Percentiles rank a stretch among this genome's conserved stretches.
phyloP scores from a whole-genome alignment of 2,888 invertebrate species.

The Luperina nickerlii region DNA sequence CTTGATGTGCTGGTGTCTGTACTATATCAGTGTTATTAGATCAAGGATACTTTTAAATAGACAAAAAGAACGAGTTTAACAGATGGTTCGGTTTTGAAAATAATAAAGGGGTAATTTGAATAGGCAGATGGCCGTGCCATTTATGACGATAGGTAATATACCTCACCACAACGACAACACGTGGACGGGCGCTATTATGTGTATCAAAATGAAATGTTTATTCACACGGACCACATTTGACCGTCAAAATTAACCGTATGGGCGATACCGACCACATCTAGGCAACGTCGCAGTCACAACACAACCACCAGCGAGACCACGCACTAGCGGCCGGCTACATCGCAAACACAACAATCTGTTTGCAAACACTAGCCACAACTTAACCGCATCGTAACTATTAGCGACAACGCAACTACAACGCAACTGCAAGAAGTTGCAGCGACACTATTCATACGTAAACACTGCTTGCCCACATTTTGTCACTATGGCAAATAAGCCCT shows the following conservation, averaged over 20 bases:
- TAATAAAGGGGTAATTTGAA: background rate
- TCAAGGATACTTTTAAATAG: background rate
- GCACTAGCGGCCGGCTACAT: background rate
- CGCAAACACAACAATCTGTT: background rate
- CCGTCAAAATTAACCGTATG: background rate
- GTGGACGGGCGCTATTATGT: background rate
- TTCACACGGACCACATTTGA: background rate
- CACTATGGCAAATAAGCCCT: no score
- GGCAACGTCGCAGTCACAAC: background rate
- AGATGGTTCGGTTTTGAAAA: background rate
- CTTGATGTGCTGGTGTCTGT: no score
- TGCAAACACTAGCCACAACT: background rate
- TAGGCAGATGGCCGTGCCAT: background rate
- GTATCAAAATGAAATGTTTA: background rate
- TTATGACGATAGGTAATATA: no score
- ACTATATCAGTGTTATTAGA: background rate
- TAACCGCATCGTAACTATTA: background rate
- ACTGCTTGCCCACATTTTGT: background rate
- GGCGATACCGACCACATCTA: background rate
- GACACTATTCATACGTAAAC: no score
- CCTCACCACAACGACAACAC: background rate
- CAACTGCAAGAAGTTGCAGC: no score
- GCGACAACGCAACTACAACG: no score
- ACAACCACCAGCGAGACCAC: background rate
- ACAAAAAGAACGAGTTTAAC: background rate